Conservation (phyloP, 2,888 invertebrate species). For the Rhabditoides inermis region DNA sequence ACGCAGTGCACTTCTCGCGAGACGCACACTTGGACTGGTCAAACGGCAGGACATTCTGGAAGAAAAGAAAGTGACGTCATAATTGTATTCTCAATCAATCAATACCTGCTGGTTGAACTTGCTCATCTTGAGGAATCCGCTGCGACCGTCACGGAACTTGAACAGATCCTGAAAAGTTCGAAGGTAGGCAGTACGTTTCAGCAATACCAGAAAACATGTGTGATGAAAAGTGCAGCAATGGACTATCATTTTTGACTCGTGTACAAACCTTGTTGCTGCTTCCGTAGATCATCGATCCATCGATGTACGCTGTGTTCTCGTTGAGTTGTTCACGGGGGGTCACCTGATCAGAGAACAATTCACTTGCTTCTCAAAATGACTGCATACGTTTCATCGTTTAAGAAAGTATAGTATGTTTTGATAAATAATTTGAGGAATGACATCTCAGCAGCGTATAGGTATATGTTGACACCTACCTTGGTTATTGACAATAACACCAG, state of each 20-base stretch:
- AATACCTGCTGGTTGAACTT: conserved; percentile 30
- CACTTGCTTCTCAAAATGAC: too few species aligned
- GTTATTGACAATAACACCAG: too few species aligned
- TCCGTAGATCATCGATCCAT: conserved; percentile 90
- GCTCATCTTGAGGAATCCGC: conserved; percentile 35
- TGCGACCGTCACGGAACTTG: conserved; percentile 49
- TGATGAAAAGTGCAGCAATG: too few species aligned
- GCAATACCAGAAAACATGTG: too few species aligned
- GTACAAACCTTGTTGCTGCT: conserved; percentile 56
- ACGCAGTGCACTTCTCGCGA: conserved; percentile 41
- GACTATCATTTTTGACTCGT: not conserved
- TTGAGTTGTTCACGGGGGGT: conserved; percentile 77
- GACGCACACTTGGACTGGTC: conserved; percentile 42
- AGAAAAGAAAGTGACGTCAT: not conserved
- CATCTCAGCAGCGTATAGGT: too few species aligned
- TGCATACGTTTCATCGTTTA: too few species aligned
- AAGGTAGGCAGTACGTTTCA: too few species aligned
- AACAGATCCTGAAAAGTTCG: conserved; percentile 44
- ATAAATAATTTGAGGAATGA: too few species aligned
- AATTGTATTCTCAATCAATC: not conserved
- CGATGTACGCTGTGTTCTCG: conserved; percentile 74
- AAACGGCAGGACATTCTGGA: conserved; percentile 43
- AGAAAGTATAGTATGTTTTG: too few species aligned
- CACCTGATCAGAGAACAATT: too few species aligned
- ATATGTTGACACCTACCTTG: too few species aligned